phyloP scores from a whole-genome alignment of 1,140 invertebrate genomes.

The Calosoma granatense region DNA sequence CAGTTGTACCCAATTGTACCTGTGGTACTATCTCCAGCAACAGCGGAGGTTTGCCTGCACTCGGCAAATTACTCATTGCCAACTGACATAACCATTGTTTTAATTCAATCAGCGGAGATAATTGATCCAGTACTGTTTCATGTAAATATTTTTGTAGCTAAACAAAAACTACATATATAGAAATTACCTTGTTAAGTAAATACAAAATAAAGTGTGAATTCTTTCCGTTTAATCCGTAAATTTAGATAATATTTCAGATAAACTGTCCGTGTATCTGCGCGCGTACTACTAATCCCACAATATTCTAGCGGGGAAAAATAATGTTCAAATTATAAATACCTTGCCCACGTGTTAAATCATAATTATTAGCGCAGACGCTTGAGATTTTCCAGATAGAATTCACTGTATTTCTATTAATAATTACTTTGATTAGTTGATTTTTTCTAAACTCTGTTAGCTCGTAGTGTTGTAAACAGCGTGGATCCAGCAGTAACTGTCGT shows the following conservation, averaged over 20 bases:
- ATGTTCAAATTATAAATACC: no score
- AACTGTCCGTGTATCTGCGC: no score
- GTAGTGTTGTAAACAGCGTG: conserved; percentile 51
- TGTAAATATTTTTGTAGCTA: conserved; percentile 49
- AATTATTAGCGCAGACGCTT: no score
- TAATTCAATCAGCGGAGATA: conserved; percentile 61
- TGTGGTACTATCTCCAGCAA: conserved; percentile 48
- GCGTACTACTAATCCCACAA: no score
- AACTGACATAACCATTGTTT: conserved; percentile 55
- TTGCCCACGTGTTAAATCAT: no score
- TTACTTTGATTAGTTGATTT: conserved; percentile 48
- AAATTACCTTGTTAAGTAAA: conserved; percentile 9
- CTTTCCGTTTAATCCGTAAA: no score
- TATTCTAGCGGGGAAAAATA: no score
- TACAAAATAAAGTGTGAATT: no score
- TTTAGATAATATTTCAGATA: no score
- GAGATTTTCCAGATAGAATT: no score
- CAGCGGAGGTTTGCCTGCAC: conserved; percentile 31
- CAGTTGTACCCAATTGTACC: conserved; percentile 29
- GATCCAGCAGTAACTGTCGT: conserved; percentile 53
- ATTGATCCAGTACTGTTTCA: conserved; percentile 59
- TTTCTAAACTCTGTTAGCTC: conserved; percentile 56
- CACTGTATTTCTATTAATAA: conserved; percentile 18
- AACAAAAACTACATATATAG: conserved; percentile 28
- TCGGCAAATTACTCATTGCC: conserved; percentile 29